Evolutionary conservation across 64 coral and sea anemone species (phyloP).

Genomic region (Hydrozoanthus tunicans): DNA sequence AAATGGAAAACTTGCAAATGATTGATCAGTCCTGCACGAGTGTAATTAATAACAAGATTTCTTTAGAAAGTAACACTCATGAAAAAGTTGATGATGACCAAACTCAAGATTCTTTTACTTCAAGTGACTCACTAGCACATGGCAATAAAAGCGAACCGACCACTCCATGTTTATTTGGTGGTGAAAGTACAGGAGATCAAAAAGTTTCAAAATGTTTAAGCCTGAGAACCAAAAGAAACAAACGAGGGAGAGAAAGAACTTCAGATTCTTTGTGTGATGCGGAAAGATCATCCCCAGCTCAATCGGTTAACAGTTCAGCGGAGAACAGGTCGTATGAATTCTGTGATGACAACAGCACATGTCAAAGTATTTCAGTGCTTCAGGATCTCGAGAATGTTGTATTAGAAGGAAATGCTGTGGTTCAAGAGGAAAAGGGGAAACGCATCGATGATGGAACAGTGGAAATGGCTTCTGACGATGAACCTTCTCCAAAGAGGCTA

Average conservation of each 20-base stretch:
- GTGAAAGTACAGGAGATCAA: constrained; percentile 20
- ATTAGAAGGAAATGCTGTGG: background rate
- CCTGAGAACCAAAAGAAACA: constrained; percentile 38
- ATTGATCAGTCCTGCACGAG: background rate
- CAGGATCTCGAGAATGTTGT: background rate
- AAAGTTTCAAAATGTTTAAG: background rate
- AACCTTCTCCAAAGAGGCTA: constrained; percentile 25
- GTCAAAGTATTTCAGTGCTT: constrained; percentile 48
- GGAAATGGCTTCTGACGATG: background rate
- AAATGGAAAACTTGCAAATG: background rate
- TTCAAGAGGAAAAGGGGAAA: background rate
- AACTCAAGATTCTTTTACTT: constrained; percentile 35
- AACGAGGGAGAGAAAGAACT: background rate
- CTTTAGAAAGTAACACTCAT: background rate
- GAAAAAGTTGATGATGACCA: constrained; percentile 30
- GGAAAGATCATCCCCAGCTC: background rate
- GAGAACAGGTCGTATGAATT: constrained; percentile 4
- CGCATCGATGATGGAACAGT: background rate
- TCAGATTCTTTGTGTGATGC: background rate
- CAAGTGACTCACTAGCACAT: background rate
- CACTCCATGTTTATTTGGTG: constrained; percentile 53
- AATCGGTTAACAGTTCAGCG: background rate
- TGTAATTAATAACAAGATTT: background rate
- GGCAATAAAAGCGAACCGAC: constrained; percentile 9
- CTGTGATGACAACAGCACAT: background rate